Evolutionary conservation across 2,113 vertebrate species (phyloP).

Genomic region (Xiphophorus hellerii): DNA sequence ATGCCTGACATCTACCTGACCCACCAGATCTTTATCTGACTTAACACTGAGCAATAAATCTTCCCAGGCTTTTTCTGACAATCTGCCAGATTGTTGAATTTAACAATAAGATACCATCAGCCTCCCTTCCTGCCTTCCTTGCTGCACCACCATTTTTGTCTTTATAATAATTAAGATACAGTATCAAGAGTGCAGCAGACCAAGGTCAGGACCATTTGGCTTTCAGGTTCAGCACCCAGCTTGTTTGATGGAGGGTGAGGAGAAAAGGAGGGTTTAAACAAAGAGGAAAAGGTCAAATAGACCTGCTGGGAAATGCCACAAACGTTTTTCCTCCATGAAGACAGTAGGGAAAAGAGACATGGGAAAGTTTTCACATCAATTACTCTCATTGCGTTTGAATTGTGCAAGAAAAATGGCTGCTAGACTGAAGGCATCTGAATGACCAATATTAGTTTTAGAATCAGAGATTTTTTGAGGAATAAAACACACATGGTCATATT

Average conservation of each 20-base stretch:
- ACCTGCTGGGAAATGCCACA: constrained; percentile 61
- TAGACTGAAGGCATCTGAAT: too few relatives aligned
- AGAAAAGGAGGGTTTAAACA: constrained; percentile 36
- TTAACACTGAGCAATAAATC: background rate
- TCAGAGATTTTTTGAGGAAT: too few relatives aligned
- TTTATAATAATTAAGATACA: background rate
- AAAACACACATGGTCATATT: too few relatives aligned
- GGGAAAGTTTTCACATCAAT: constrained; percentile 25
- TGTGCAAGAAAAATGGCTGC: background rate
- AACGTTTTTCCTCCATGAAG: constrained; percentile 31
- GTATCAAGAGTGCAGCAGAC: background rate
- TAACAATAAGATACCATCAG: too few relatives aligned
- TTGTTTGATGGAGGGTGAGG: constrained; percentile 19
- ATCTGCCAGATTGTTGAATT: background rate
- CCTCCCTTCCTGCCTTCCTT: too few relatives aligned
- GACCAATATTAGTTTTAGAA: too few relatives aligned
- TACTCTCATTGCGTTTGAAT: constrained; percentile 24
- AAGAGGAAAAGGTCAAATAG: constrained; percentile 53
- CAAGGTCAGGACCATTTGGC: constrained; percentile 7
- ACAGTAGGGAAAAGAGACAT: constrained; percentile 21
- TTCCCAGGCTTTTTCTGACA: background rate
- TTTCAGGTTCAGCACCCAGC: constrained; percentile 26
- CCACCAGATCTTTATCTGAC: background rate
- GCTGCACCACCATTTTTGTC: background rate
- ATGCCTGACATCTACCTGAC: background rate